A percentile compares a stretch with the other conserved stretches of the same genome.
Evolutionary conservation across 2,113 vertebrate genomes (phyloP).

Genomic region (Perognathus longimembris): DNA sequence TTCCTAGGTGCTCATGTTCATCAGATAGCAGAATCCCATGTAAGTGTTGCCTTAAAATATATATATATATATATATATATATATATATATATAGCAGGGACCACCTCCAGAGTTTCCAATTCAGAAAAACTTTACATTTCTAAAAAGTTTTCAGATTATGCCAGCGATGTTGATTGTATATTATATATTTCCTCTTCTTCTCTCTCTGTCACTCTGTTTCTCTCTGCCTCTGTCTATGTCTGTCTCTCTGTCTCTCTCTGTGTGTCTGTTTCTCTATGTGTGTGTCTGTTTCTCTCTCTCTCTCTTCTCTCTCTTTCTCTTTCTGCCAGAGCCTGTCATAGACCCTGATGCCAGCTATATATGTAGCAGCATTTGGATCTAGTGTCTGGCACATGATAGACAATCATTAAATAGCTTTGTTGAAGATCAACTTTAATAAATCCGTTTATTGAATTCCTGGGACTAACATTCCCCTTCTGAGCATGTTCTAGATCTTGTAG

Average conservation of each 20-base stretch:
- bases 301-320: neutral
- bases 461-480: neutral
- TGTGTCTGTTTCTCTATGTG: too few relatives aligned
- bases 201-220: too few relatives aligned
- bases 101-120: neutral
- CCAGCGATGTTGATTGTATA: neutral
- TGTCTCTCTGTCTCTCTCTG: too few relatives aligned
- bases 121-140: neutral
- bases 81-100: neutral
- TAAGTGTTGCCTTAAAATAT: neutral
- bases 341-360: neutral
- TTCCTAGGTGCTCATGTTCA: neutral
- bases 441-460: neutral
- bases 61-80: too few relatives aligned
- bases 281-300: too few relatives aligned
- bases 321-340: neutral
- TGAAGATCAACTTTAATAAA: neutral
- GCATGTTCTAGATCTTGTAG: neutral
- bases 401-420: neutral
- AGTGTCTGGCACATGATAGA: neutral
- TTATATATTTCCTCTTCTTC: too few relatives aligned
- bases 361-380: neutral
- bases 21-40: neutral
- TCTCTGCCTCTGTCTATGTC: too few relatives aligned
- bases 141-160: neutral